Conservation (phyloP, 2,113 vertebrate species). For the Tylochromis polylepis region DNA sequence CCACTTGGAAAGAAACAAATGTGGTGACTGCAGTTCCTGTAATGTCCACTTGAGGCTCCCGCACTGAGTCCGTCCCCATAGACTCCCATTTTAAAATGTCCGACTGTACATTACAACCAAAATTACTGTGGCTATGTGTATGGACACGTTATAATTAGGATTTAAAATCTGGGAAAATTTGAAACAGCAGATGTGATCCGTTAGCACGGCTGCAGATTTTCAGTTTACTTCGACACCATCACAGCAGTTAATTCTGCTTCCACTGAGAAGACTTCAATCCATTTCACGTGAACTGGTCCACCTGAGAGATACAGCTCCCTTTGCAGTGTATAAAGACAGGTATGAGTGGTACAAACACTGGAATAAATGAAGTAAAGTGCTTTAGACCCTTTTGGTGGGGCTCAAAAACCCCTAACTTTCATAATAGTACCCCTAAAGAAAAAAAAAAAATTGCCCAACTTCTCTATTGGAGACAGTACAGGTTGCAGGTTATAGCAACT, state of each 20-base stretch:
- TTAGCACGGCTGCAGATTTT: background rate
- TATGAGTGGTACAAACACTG: background rate
- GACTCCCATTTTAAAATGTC: background rate
- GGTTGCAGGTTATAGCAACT: background rate
- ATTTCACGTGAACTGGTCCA: background rate
- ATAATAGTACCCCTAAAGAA: background rate
- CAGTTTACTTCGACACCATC: background rate
- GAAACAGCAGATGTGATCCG: background rate
- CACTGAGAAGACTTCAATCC: background rate
- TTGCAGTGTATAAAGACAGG: background rate
- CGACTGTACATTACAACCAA: background rate
- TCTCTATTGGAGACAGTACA: background rate
- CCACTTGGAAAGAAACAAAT: background rate
- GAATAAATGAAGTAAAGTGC: background rate
- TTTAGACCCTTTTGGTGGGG: background rate
- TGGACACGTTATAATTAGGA: background rate
- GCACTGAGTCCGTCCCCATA: background rate
- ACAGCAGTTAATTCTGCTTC: background rate
- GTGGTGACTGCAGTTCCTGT: background rate
- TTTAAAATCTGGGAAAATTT: background rate
- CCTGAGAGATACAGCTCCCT: background rate
- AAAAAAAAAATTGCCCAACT: background rate
- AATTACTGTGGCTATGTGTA: background rate
- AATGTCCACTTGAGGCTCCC: background rate
- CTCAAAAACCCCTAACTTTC: background rate